Evolutionary conservation across 2,888 invertebrate genomes (phyloP), one percentile per base, ranked within the genome.

Genomic region (Listrodromus nycthemerus): DNA sequence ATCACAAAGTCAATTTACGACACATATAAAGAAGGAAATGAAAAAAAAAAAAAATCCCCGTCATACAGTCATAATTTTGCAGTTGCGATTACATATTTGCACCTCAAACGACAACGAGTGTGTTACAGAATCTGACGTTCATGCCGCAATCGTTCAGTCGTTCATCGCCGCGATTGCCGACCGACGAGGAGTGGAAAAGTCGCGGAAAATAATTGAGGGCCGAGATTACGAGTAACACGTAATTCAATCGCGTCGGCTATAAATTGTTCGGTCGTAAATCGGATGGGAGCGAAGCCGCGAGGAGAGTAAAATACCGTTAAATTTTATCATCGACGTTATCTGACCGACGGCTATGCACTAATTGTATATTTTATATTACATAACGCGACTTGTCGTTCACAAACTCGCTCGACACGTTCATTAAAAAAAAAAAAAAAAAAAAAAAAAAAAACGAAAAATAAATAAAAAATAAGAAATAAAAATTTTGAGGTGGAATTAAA

Each of bases 261-360:
- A 30, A 24, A 61, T 61, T 61, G 27, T 69, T 77, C 45, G 13
- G n/a, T 41, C 13, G 4, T 55, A 19, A 24, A 45, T 16, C 41
- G 41, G 41, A 45, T 41, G 52, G 45, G 7, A 19, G 19, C 61
- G 19, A 33, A 61, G 37, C 37, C 21, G 33, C 30, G 41, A 7
- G 5, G 5, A 45, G 41, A 16, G 19, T 41, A 33, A 48, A 58
- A 21, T 37, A 80, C 45, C 67, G 63, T 45, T 63, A 24, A 77
- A 71, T 81, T 80, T 89, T 89, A 91, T 91, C 90, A 90, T 91
- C 89, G 89, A 91, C 90, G 91, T 91, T 91, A 88, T 89, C 90
- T 89, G 90, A 55, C 90, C 89, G 89, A 89, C 90, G 90, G 89
- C 90, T 91, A 90, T 27, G 63, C 91, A 90, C 90, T 92, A 91